A percentile compares a stretch with the other conserved stretches of the same genome.
Evolutionary conservation across 2,888 invertebrate genomes (phyloP).

Genomic region (Campaea margaritaria): DNA sequence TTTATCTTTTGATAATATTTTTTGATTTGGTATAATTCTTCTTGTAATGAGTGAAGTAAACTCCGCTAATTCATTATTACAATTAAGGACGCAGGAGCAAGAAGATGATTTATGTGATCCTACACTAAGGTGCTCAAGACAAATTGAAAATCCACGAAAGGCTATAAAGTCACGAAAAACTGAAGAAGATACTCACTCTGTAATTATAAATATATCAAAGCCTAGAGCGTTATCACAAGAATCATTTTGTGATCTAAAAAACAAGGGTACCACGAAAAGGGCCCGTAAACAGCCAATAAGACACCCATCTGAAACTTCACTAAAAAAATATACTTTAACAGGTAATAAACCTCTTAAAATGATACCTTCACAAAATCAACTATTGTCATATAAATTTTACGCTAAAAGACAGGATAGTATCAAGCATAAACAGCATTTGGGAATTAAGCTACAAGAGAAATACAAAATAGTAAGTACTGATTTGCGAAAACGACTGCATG

Average conservation of each 20-base stretch:
- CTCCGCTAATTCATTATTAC: constrained; percentile 36
- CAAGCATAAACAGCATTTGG: constrained; percentile 50
- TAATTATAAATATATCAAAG: constrained; percentile 55
- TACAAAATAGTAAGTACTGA: constrained; percentile 63
- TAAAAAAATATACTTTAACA: constrained; percentile 50
- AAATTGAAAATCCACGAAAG: too few species aligned
- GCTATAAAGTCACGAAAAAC: too few species aligned
- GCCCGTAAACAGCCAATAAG: constrained; percentile 30
- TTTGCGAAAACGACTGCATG: constrained; percentile 55
- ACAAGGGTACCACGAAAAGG: constrained; percentile 15
- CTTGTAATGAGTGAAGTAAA: constrained; percentile 50
- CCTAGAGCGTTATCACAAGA: constrained; percentile 42
- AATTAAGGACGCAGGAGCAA: too few species aligned
- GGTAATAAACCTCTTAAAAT: constrained; percentile 49
- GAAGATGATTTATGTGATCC: too few species aligned
- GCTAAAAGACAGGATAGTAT: constrained; percentile 55
- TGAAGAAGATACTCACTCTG: constrained; percentile 37
- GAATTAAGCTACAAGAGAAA: constrained; percentile 54
- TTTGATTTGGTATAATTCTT: neutral
- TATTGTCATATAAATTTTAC: constrained; percentile 61
- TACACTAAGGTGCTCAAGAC: too few species aligned
- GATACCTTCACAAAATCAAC: constrained; percentile 51
- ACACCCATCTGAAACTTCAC: constrained; percentile 43
- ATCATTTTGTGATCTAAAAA: constrained; percentile 27
- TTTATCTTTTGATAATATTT: neutral